Percentiles rank a stretch among this genome's conserved stretches.
These are phyloP conservation scores for Gobiocypris rarus DNA, from an alignment of 2,113 vertebrate species.

Conservation along the genomic window DNA sequence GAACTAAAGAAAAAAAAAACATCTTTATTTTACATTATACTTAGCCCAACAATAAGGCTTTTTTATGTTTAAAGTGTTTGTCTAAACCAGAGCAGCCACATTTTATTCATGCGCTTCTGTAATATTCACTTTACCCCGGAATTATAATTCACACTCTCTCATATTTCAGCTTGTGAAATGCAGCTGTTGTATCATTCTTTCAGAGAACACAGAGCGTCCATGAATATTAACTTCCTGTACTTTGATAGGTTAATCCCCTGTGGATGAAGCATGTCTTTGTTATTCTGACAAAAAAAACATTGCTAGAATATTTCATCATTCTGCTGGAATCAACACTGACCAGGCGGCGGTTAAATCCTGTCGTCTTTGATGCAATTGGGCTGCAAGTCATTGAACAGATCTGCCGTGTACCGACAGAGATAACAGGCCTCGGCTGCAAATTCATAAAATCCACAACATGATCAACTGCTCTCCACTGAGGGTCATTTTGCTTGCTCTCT, in stretches of 20 bases:
- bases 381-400: constrained; percentile 25
- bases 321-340: constrained; percentile 28
- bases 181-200: constrained; percentile 19
- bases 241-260: constrained; percentile 27
- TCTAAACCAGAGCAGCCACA: not conserved
- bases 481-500: not conserved
- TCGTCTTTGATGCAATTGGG: constrained; percentile 33
- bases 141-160: not conserved
- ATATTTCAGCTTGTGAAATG: constrained; percentile 15
- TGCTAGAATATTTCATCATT: constrained; percentile 40
- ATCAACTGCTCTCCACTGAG: not conserved
- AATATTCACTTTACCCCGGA: constrained; percentile 21
- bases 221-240: constrained; percentile 43
- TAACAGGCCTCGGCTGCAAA: not conserved
- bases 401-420: not conserved
- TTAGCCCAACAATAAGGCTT: not conserved
- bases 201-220: constrained; percentile 27
- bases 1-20: not conserved
- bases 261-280: constrained; percentile 14
- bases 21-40: not conserved
- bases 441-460: not conserved
- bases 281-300: constrained; percentile 29
- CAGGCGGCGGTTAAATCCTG: constrained; percentile 5
- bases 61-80: not conserved
- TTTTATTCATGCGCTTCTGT: constrained; percentile 23